Evolutionary conservation across 2,113 vertebrate species (phyloP).

Genomic region (Naja naja): DNA sequence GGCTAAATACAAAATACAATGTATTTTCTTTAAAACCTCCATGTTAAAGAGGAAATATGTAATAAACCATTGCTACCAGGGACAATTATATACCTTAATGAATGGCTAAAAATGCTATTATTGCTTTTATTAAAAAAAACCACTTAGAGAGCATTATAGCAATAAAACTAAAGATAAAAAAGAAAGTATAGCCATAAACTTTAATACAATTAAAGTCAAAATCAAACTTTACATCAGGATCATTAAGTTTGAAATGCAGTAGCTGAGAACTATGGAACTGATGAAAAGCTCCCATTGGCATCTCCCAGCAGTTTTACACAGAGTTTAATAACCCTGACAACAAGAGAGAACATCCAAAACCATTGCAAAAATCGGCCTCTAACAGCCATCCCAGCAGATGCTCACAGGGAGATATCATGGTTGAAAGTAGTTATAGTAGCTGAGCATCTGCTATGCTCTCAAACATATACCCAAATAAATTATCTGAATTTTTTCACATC

Average conservation of each 20-base stretch:
- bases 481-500: neutral
- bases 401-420: neutral
- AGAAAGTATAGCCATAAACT: neutral
- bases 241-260: neutral
- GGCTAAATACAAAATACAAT: slow-evolving; percentile 38
- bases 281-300: neutral
- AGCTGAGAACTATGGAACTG: neutral
- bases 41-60: slow-evolving; percentile 18
- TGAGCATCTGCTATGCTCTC: neutral
- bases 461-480: neutral
- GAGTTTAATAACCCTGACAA: neutral
- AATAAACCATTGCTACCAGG: slow-evolving; percentile 22
- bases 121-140: neutral
- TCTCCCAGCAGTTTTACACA: neutral
- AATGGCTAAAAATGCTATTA: slow-evolving; percentile 19
- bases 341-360: neutral
- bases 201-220: neutral
- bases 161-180: neutral
- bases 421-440: neutral
- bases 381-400: neutral
- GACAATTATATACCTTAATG: slow-evolving; percentile 3
- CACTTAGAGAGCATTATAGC: neutral
- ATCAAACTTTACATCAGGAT: neutral
- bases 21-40: slow-evolving; percentile 32
- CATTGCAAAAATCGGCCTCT: neutral